These are phyloP conservation scores for Nannoperca australis DNA, from an alignment of 2,797 vertebrate genomes.

Conservation along the genomic window DNA sequence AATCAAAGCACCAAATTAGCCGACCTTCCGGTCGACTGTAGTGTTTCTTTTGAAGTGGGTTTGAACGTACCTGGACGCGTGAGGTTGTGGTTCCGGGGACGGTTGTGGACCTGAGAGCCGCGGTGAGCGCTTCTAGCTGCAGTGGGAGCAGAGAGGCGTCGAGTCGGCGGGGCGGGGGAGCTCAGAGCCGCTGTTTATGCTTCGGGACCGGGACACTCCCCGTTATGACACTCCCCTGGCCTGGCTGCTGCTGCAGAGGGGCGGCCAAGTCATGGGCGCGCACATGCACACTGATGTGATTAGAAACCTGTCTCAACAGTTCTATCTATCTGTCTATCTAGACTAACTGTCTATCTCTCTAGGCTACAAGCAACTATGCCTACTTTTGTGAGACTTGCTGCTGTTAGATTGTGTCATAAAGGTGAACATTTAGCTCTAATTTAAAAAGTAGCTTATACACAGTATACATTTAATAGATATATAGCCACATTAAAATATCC, in stretches of 20 bases:
- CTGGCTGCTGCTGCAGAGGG: conserved; percentile 19
- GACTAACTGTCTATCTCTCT: background rate
- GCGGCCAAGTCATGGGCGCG: background rate
- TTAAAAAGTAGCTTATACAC: background rate
- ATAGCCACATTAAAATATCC: background rate
- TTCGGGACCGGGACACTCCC: conserved; percentile 73
- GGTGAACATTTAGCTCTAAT: background rate
- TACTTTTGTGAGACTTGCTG: background rate
- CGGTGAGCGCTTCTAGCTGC: conserved; percentile 47
- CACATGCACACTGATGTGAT: conserved; percentile 1
- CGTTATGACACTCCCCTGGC: conserved; percentile 67
- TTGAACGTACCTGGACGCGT: conserved; percentile 57
- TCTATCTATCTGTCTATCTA: background rate
- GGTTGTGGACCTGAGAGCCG: conserved; percentile 36
- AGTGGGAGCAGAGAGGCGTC: conserved; percentile 58
- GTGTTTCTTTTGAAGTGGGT: background rate
- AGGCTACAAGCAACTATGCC: too few relatives aligned
- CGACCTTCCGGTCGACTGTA: conserved; percentile 24
- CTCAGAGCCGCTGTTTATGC: conserved; percentile 54
- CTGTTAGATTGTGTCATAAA: background rate
- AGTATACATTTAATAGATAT: background rate
- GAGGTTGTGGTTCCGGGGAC: conserved; percentile 18
- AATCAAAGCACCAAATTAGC: conserved; percentile 19
- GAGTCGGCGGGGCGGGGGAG: conserved; percentile 52
- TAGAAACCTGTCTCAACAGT: background rate